phyloP scores from a whole-genome alignment of 2,888 invertebrate genomes.

The Mycalesis mineus region DNA sequence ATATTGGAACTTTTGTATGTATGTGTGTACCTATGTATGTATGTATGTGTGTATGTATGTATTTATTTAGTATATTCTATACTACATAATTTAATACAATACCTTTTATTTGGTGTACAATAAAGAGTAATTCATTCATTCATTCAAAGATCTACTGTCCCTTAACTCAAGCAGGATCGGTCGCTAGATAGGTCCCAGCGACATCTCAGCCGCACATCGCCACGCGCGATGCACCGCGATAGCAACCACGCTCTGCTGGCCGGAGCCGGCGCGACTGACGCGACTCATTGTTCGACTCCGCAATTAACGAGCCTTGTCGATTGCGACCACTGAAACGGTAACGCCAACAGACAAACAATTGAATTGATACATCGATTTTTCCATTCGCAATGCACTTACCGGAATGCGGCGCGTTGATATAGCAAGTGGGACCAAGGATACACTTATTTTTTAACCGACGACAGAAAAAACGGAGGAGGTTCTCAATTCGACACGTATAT shows the following conservation, averaged over 20 bases:
- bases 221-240: constrained; percentile 69
- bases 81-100: too few species aligned
- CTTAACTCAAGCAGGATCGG: background rate
- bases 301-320: constrained; percentile 77
- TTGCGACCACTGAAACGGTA: constrained; percentile 60
- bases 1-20: too few species aligned
- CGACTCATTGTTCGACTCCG: constrained; percentile 77
- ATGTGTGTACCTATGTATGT: too few species aligned
- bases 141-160: background rate
- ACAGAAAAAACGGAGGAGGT: too few species aligned
- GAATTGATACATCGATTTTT: constrained; percentile 46
- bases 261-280: constrained; percentile 73
- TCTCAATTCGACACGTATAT: too few species aligned
- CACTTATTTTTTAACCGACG: background rate
- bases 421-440: background rate
- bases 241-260: constrained; percentile 69
- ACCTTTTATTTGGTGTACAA: too few species aligned
- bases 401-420: background rate
- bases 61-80: too few species aligned
- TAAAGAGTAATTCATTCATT: too few species aligned
- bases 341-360: constrained; percentile 57
- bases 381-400: constrained; percentile 18
- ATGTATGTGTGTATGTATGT: too few species aligned
- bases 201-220: constrained; percentile 26
- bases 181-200: background rate